phyloP scores from a whole-genome alignment of 2,797 vertebrate species.

The Rhinophrynus dorsalis region DNA sequence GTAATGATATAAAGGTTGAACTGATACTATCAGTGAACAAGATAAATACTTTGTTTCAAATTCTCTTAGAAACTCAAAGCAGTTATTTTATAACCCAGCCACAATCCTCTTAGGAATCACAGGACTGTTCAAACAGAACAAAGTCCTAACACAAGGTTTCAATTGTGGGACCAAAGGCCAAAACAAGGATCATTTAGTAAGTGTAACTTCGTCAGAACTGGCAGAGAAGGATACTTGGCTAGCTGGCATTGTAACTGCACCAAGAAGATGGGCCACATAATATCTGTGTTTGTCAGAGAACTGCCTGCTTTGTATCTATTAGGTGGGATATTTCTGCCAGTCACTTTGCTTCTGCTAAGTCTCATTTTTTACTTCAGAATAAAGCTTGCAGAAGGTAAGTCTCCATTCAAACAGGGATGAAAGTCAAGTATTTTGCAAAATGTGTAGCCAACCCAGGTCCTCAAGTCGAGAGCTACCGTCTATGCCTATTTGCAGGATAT shows the following conservation, averaged over 20 bases:
- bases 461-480: no score
- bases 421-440: no score
- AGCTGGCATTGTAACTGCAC: no score
- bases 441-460: no score
- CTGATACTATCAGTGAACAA: background rate
- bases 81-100: conserved; percentile 34
- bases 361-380: conserved; percentile 36
- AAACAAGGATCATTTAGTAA: background rate
- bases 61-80: conserved; percentile 5
- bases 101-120: conserved; percentile 46
- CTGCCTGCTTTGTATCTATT: conserved; percentile 30
- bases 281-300: conserved; percentile 34
- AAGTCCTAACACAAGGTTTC: conserved; percentile 38
- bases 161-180: conserved; percentile 39
- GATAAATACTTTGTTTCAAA: conserved; percentile 10
- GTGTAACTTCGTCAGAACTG: conserved; percentile 2
- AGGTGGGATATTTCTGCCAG: conserved; percentile 36
- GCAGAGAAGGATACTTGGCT: no score
- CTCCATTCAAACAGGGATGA: no score
- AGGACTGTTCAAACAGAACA: conserved; percentile 40
- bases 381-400: conserved; percentile 42
- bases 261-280: conserved; percentile 27
- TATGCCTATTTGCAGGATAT: no score
- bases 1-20: background rate
- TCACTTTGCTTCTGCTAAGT: conserved; percentile 22